These are phyloP conservation scores for Choloepus hoffmanni DNA, from an alignment of 2,113 vertebrate species.

Conservation along the genomic window DNA sequence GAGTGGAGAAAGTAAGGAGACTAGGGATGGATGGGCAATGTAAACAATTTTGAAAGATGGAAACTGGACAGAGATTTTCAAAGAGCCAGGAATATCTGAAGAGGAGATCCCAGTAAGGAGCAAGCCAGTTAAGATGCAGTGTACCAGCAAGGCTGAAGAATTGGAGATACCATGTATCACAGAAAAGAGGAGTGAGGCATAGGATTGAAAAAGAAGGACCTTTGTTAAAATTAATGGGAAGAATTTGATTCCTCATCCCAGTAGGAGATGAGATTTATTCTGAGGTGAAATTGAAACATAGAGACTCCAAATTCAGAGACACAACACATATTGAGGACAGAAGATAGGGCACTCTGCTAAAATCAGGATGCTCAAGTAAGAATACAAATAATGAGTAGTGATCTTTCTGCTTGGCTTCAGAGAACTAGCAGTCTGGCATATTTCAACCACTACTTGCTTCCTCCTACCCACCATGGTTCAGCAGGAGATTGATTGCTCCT, in stretches of 20 bases:
- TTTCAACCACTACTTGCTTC: background rate
- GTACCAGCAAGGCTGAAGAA: background rate
- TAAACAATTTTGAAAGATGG: slow-evolving; percentile 50
- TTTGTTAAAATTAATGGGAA: slow-evolving; percentile 31
- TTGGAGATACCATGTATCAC: background rate
- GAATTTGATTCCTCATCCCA: background rate
- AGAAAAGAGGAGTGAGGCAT: background rate
- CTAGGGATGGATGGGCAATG: background rate
- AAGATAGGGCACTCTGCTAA: background rate
- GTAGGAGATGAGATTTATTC: slow-evolving; percentile 23
- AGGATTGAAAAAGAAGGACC: background rate
- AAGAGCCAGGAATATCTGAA: background rate
- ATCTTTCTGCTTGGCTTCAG: background rate
- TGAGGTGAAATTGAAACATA: slow-evolving; percentile 27
- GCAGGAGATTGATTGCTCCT: background rate
- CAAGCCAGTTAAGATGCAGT: background rate
- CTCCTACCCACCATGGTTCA: background rate
- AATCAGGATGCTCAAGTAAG: slow-evolving; percentile 3
- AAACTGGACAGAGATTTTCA: slow-evolving; percentile 35
- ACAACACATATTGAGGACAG: background rate
- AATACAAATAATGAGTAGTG: background rate
- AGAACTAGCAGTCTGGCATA: background rate
- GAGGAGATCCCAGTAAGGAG: slow-evolving; percentile 25
- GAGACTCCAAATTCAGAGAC: background rate
- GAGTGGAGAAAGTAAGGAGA: background rate